Evolutionary conservation across 2,797 vertebrate genomes (phyloP), one percentile per base, ranked within the genome.

Genomic region (Microctenopoma lineatum): DNA sequence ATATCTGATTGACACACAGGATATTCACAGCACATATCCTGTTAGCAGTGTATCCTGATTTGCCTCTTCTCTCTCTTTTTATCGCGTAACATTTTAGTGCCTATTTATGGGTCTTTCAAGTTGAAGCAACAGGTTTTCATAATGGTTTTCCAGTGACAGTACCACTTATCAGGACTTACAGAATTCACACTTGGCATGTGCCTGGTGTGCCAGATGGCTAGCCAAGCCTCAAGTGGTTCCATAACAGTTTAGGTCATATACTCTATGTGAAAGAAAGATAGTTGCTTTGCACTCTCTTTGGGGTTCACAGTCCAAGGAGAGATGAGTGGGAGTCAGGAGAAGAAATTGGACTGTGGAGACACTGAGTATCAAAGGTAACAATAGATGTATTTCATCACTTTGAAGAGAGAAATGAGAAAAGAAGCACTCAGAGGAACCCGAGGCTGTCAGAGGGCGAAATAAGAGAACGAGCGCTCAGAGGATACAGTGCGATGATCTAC

Each of bases 341-440:
- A 48, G 52, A 79, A 79, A 77, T 71, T 81, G 67, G 52, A 84
- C 77, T 66, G 52, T 71, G 72, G 57, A 79, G 56, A 72, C 36
- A 39, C 34, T 53, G 68, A 64, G 58, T 69, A 70, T 85, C 55
- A 73, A 75, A 79, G 53, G 77, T 65, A 63, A 79, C 75, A 77
- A 63, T 52, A 77, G 66, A 71, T 75, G 54, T 70, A 83, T 76
- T 77, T 81, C 77, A 79, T 36, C 70, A 67, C 67, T 79, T 66
- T 68, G 48, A 50, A 55, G 50, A 67, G 64, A 75, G 64, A 82
- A 80, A 66, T 65, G 52, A 63, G 55, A 70, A 59, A 67, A 46
- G 52, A 75, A 74, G 57, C 69, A 64, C 73, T 75, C 38, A 65
- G 56, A 68, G 77, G 36, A 75, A 66, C 57, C 29, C 1, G 2